Evolutionary conservation across 2,797 vertebrate genomes (phyloP).

Genomic region (Pangasius larnaudii): DNA sequence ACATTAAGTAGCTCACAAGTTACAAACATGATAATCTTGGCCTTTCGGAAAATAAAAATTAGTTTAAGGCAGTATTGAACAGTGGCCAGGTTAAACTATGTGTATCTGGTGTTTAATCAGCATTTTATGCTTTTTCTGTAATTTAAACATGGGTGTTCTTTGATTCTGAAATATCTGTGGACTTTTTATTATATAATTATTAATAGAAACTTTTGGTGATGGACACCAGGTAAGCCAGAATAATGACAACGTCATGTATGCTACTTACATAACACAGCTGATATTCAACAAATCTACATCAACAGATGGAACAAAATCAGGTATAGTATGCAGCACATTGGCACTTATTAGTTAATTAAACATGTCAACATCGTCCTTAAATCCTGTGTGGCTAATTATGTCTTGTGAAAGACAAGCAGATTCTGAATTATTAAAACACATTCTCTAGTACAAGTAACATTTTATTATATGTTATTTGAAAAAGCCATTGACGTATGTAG

Average conservation of each 20-base stretch:
- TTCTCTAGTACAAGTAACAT: background rate
- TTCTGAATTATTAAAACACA: constrained; percentile 58
- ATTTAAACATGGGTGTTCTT: background rate
- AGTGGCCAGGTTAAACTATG: background rate
- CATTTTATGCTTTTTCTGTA: background rate
- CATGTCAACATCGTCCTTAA: constrained; percentile 9
- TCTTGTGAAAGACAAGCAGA: constrained; percentile 19
- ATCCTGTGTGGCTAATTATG: constrained; percentile 49
- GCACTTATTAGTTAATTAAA: constrained; percentile 33
- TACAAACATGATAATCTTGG: background rate
- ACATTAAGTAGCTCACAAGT: background rate
- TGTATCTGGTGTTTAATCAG: background rate
- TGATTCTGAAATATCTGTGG: background rate
- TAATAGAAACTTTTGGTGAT: constrained; percentile 65
- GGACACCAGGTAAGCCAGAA: constrained; percentile 52
- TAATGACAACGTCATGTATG: constrained; percentile 52
- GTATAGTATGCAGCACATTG: constrained; percentile 30
- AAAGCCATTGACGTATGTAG: background rate
- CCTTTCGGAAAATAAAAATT: background rate
- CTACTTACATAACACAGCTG: constrained; percentile 10
- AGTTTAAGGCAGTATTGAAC: background rate
- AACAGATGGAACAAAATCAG: background rate
- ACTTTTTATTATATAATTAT: constrained; percentile 59
- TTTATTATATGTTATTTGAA: background rate
- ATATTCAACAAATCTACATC: constrained; percentile 1